A percentile compares a stretch with the other conserved stretches of the same genome.
phyloP scores from a whole-genome alignment of 2,888 invertebrate genomes.

The Physocephala rufipes region DNA sequence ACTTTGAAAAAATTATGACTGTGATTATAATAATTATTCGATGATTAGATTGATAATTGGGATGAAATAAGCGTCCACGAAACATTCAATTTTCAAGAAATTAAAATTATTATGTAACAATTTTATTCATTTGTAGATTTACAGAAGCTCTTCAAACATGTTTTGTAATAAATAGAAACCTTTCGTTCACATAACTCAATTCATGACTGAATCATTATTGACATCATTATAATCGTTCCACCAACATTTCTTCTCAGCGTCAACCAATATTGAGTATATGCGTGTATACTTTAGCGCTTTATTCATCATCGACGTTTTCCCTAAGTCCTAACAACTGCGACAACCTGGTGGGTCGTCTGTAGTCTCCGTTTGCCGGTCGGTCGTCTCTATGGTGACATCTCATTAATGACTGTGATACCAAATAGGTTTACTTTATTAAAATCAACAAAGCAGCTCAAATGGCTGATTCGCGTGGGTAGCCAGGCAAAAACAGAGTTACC shows the following conservation, averaged over 20 bases:
- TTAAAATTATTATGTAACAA: too few species aligned
- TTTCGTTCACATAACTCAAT: neutral
- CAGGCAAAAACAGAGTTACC: neutral
- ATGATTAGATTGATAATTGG: too few species aligned
- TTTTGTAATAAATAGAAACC: neutral
- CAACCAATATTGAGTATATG: too few species aligned
- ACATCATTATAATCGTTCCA: too few species aligned
- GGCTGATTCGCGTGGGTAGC: slow-evolving; percentile 14
- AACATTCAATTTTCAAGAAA: too few species aligned
- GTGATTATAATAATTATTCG: too few species aligned
- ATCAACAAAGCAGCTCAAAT: neutral
- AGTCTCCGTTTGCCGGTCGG: too few species aligned
- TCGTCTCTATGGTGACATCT: slow-evolving; percentile 59
- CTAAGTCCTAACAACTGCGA: neutral
- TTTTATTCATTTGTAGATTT: too few species aligned
- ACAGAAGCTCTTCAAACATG: too few species aligned
- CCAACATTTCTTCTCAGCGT: too few species aligned
- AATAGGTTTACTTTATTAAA: slow-evolving; percentile 58
- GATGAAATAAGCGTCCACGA: too few species aligned
- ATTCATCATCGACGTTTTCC: neutral
- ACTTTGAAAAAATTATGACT: too few species aligned
- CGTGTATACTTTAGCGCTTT: neutral
- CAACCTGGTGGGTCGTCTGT: neutral
- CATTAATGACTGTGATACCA: slow-evolving; percentile 56
- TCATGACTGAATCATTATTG: neutral